Percentiles rank a stretch among this genome's conserved stretches.
Evolutionary conservation across 2,113 vertebrate species (phyloP).

Genomic region (Siniperca knerii): DNA sequence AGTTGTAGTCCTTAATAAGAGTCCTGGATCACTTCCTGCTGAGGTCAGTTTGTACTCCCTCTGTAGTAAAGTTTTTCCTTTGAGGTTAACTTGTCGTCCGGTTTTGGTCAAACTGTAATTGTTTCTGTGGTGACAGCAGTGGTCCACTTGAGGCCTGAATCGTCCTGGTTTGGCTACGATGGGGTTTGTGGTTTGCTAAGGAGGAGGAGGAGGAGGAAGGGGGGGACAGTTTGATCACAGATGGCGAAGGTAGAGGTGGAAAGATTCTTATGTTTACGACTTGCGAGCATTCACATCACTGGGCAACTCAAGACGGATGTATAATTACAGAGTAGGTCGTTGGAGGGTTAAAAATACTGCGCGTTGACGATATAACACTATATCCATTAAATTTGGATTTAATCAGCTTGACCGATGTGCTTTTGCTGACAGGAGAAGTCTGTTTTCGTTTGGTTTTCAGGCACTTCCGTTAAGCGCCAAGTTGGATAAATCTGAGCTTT

Average conservation of each 20-base stretch:
- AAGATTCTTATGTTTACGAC: background rate
- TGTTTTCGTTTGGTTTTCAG: background rate
- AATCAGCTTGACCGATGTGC: background rate
- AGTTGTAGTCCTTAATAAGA: constrained; percentile 66
- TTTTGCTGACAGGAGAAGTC: background rate
- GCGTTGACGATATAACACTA: background rate
- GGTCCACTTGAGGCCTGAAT: constrained; percentile 48
- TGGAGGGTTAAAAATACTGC: background rate
- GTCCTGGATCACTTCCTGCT: constrained; percentile 63
- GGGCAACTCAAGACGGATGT: background rate
- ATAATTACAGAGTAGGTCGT: too few relatives aligned
- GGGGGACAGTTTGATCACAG: constrained; percentile 36
- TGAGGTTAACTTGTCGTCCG: constrained; percentile 52
- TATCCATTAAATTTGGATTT: background rate
- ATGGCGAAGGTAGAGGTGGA: background rate
- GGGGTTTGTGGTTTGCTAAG: constrained; percentile 25
- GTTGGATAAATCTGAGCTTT: background rate
- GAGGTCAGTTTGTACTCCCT: constrained; percentile 59
- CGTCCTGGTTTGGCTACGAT: constrained; percentile 47
- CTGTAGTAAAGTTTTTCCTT: constrained; percentile 13
- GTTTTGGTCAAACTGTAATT: constrained; percentile 56
- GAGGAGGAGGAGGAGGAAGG: constrained; percentile 44
- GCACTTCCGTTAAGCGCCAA: background rate
- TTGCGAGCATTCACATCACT: background rate
- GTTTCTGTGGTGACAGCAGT: constrained; percentile 29